Conservation (phyloP, 2,113 vertebrate species). For the Gymnorhina tibicen region DNA sequence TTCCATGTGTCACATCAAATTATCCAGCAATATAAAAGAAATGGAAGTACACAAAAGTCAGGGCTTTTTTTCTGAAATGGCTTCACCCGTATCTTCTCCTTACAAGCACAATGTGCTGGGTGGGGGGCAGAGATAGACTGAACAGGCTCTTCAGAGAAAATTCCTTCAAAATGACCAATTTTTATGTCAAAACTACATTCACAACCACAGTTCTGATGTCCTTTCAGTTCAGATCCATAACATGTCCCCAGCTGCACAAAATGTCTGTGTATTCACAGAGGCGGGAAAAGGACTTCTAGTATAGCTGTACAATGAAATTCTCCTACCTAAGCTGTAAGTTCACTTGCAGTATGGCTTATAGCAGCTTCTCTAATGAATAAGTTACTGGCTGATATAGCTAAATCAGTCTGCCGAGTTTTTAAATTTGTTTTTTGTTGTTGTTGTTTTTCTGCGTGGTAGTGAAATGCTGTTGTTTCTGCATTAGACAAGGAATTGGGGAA, state of each 20-base stretch:
- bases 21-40: slow-evolving; percentile 30
- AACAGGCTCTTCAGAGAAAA: not conserved
- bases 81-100: not conserved
- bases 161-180: slow-evolving; percentile 5
- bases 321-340: not conserved
- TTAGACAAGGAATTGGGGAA: not conserved
- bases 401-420: not conserved
- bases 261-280: not conserved
- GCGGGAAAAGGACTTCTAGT: not conserved
- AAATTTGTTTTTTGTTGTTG: not conserved
- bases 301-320: not conserved
- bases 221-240: not conserved
- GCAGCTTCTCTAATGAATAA: not conserved
- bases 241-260: not conserved
- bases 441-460: not conserved
- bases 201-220: not conserved
- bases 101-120: slow-evolving; percentile 6
- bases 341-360: not conserved
- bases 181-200: not conserved
- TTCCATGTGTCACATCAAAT: not conserved
- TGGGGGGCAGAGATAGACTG: not conserved
- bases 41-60: slow-evolving; percentile 37
- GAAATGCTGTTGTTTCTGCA: not conserved
- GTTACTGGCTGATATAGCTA: not conserved
- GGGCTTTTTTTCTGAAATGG: not conserved